These are phyloP conservation scores for Caenorhabditis sp. DNA, from an alignment of 2,888 invertebrate species.

Conservation along the genomic window DNA sequence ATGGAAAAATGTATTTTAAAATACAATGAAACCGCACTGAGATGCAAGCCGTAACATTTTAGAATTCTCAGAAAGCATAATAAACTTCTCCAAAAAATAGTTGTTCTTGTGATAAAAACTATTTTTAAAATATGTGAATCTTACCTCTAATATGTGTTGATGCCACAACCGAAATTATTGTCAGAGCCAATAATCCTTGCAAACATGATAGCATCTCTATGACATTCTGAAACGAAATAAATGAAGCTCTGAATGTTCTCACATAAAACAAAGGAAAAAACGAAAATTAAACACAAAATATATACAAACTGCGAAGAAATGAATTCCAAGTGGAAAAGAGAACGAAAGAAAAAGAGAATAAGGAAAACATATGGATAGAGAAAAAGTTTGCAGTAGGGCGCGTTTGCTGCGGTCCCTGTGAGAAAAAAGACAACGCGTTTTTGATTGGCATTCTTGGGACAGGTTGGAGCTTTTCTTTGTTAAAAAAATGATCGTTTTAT, in stretches of 20 bases:
- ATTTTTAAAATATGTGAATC: no score
- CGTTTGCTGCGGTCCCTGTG: background rate
- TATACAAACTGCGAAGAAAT: background rate
- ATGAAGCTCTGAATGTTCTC: background rate
- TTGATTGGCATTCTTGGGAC: background rate
- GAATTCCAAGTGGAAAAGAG: slow-evolving; percentile 72
- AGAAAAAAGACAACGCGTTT: background rate
- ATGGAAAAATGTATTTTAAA: no score
- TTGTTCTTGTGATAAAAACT: no score
- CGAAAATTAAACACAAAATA: background rate
- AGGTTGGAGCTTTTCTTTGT: background rate
- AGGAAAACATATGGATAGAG: slow-evolving; percentile 10
- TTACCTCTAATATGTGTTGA: slow-evolving; percentile 34
- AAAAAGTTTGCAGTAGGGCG: background rate
- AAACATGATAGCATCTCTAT: slow-evolving; percentile 34
- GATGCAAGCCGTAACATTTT: no score
- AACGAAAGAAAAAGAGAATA: slow-evolving; percentile 9
- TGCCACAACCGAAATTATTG: slow-evolving; percentile 5
- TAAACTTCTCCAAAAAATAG: no score
- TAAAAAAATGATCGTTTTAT: no score
- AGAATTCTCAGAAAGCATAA: no score
- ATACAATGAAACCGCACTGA: no score
- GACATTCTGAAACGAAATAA: slow-evolving; percentile 32
- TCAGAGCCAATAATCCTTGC: slow-evolving; percentile 2
- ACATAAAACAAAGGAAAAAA: no score